Evolutionary conservation across 2,888 invertebrate genomes (phyloP).

Genomic region (Protonemura montana): DNA sequence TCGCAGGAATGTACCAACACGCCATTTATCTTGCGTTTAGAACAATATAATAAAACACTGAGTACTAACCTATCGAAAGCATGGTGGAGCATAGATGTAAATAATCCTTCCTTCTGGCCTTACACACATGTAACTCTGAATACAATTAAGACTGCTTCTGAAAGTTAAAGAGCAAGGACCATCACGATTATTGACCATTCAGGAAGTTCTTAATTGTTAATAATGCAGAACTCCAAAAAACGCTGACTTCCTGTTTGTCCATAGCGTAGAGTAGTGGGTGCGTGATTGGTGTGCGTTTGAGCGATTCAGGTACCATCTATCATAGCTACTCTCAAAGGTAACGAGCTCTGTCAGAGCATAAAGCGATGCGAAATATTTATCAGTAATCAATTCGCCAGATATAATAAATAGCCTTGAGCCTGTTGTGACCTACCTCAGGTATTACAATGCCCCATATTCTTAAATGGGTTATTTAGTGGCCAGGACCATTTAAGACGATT

Average conservation of each 20-base stretch:
- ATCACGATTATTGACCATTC: background rate
- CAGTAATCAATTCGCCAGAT: no score
- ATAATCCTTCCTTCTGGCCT: background rate
- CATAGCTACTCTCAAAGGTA: no score
- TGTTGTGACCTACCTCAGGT: no score
- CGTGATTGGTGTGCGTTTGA: no score
- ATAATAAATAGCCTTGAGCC: no score
- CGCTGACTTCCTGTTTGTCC: background rate
- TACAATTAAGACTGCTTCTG: background rate
- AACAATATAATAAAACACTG: conserved; percentile 16
- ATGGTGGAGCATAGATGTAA: background rate
- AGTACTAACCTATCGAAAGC: background rate
- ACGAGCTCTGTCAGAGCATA: no score
- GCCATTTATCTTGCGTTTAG: conserved; percentile 9
- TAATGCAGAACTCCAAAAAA: background rate
- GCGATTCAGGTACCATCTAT: no score
- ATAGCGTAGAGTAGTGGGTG: background rate
- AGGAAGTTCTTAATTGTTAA: conserved; percentile 1
- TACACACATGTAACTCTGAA: background rate
- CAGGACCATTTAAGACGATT: no score
- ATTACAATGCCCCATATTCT: no score
- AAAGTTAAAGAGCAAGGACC: conserved; percentile 4
- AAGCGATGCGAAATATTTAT: no score
- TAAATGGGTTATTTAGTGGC: no score
- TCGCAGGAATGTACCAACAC: background rate